Percentiles rank a stretch among this genome's conserved stretches.
phyloP scores from a whole-genome alignment of 2,888 invertebrate genomes.

The Adelognathus sp. region DNA sequence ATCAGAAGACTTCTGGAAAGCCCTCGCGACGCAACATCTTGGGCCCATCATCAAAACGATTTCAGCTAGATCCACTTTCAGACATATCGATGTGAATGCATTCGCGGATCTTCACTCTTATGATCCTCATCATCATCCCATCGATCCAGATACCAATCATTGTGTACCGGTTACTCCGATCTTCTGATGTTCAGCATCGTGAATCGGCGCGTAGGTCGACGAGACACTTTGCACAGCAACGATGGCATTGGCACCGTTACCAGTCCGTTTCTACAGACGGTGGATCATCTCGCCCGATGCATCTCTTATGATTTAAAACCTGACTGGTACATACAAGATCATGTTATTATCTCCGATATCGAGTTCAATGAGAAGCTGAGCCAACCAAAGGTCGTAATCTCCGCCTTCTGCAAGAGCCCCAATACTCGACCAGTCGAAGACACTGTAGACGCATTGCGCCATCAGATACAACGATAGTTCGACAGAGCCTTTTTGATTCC shows the following conservation, averaged over 20 bases:
- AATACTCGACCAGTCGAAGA: slow-evolving; percentile 84
- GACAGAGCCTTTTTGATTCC: slow-evolving; percentile 92
- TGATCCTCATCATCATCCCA: too few species aligned
- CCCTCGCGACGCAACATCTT: slow-evolving; percentile 88
- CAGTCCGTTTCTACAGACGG: slow-evolving; percentile 84
- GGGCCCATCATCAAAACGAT: neutral
- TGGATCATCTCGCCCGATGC: slow-evolving; percentile 71
- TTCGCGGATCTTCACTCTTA: too few species aligned
- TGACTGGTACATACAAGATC: neutral
- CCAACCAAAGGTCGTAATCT: slow-evolving; percentile 47
- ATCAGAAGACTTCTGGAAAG: slow-evolving; percentile 87
- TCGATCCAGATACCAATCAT: too few species aligned
- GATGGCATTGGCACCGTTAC: slow-evolving; percentile 86
- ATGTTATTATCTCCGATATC: slow-evolving; percentile 25
- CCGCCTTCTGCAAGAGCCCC: slow-evolving; percentile 84
- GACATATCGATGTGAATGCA: neutral
- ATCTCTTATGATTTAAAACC: neutral
- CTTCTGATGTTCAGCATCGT: slow-evolving; percentile 85
- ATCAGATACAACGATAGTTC: slow-evolving; percentile 92
- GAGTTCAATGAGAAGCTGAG: slow-evolving; percentile 43
- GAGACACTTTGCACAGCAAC: slow-evolving; percentile 85
- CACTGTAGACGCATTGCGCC: slow-evolving; percentile 82
- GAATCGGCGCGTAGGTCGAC: slow-evolving; percentile 88
- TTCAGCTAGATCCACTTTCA: neutral
- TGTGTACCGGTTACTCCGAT: too few species aligned